phyloP scores from a whole-genome alignment of 2,797 vertebrate species.

The Enteromius radiatus region DNA sequence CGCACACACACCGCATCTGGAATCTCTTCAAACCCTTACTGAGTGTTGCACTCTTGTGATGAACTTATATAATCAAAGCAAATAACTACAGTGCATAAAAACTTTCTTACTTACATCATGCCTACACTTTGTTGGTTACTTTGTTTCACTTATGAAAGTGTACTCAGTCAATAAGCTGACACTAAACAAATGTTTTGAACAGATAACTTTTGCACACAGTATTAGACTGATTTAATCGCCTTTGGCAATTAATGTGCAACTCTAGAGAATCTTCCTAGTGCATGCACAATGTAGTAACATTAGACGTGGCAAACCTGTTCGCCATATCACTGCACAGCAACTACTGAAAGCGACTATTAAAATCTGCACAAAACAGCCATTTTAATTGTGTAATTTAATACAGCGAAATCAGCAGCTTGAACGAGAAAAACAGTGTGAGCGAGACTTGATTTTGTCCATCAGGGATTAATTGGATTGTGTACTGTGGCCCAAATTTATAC shows the following conservation, averaged over 20 bases:
- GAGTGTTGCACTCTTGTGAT: background rate
- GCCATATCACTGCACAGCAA: background rate
- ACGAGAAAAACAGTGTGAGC: background rate
- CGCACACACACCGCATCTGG: constrained; percentile 41
- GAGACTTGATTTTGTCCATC: background rate
- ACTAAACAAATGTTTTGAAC: background rate
- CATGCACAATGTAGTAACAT: background rate
- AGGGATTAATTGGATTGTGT: background rate
- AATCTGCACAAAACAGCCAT: background rate
- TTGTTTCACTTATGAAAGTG: background rate
- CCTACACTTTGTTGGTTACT: background rate
- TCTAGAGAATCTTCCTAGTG: background rate
- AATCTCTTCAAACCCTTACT: constrained; percentile 38
- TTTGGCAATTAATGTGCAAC: background rate
- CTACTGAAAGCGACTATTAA: background rate
- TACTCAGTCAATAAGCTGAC: background rate
- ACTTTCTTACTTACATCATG: background rate
- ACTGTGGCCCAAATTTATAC: background rate
- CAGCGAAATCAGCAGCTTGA: background rate
- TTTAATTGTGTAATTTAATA: background rate
- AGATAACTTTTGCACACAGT: background rate
- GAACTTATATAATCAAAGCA: background rate
- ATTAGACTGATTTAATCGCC: background rate
- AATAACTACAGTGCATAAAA: background rate
- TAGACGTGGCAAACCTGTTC: background rate